A percentile compares a stretch with the other conserved stretches of the same genome.
Conservation (phyloP, 2,797 vertebrate species). For the Gobionotothen gibberifrons region DNA sequence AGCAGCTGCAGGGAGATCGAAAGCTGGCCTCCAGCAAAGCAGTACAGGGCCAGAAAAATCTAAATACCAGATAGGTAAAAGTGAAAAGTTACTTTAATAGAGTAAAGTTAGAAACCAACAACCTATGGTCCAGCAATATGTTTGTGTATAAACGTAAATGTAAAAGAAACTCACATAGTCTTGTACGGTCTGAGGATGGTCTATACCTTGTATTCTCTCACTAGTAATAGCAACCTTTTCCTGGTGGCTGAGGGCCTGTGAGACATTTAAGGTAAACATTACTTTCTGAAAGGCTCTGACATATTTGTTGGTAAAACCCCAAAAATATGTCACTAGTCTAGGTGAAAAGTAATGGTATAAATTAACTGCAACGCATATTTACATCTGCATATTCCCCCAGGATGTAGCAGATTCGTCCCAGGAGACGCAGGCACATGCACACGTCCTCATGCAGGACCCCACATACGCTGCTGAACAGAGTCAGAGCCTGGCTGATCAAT, state of each 20-base stretch:
- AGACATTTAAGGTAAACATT: slow-evolving; percentile 10
- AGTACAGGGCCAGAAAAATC: slow-evolving; percentile 93
- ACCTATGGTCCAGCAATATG: not conserved
- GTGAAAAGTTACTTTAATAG: not conserved
- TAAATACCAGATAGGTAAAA: slow-evolving; percentile 55
- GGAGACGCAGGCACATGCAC: slow-evolving; percentile 90
- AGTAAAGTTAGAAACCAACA: not conserved
- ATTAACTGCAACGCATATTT: slow-evolving; percentile 26
- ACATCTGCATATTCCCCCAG: slow-evolving; percentile 92
- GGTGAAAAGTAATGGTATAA: not conserved
- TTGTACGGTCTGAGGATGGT: slow-evolving; percentile 94
- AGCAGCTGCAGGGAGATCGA: slow-evolving; percentile 89
- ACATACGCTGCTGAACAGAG: slow-evolving; percentile 93
- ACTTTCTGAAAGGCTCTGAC: not conserved
- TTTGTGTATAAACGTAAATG: not conserved
- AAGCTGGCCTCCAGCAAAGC: slow-evolving; percentile 90
- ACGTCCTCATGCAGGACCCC: slow-evolving; percentile 94
- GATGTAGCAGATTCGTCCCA: slow-evolving; percentile 93
- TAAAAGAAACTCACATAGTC: slow-evolving; percentile 90
- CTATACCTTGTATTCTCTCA: slow-evolving; percentile 91
- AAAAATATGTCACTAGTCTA: not conserved
- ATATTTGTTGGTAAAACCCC: not conserved
- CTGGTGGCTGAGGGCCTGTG: slow-evolving; percentile 92
- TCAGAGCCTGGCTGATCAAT: slow-evolving; percentile 92
- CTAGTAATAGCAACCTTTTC: slow-evolving; percentile 94